These are phyloP conservation scores for Apaloderma vittatum DNA, from an alignment of 2,113 vertebrate genomes.

Conservation along the genomic window DNA sequence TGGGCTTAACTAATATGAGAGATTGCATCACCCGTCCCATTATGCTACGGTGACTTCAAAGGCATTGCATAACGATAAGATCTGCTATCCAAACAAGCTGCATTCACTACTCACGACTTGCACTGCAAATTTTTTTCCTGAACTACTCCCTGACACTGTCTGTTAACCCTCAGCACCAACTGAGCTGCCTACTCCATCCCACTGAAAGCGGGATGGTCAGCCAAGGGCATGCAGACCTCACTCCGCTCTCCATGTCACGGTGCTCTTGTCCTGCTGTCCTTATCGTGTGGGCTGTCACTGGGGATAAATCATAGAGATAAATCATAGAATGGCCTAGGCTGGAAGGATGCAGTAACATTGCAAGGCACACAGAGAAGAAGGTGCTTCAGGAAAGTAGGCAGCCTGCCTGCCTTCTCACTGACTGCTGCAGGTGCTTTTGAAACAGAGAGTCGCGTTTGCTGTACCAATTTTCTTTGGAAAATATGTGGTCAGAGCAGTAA, in stretches of 20 bases:
- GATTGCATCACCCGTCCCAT: not conserved
- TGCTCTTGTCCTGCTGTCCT: not conserved
- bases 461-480: not conserved
- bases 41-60: not conserved
- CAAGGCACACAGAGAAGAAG: not conserved
- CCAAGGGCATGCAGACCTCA: rapidly evolving
- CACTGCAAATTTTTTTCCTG: not conserved
- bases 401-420: not conserved
- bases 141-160: rapidly evolving
- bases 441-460: not conserved
- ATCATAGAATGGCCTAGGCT: too few species aligned
- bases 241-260: rapidly evolving
- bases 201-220: rapidly evolving
- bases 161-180: not conserved
- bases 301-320: too few species aligned
- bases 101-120: not conserved
- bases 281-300: not conserved
- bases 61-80: not conserved
- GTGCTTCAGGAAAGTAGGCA: not conserved
- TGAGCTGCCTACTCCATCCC: not conserved
- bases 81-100: not conserved
- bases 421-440: not conserved
- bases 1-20: not conserved
- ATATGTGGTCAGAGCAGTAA: not conserved
- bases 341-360: not conserved